Percentiles rank a stretch among this genome's conserved stretches.
Conservation (phyloP, 1,140 invertebrate species). For the Drosophila pachea region DNA sequence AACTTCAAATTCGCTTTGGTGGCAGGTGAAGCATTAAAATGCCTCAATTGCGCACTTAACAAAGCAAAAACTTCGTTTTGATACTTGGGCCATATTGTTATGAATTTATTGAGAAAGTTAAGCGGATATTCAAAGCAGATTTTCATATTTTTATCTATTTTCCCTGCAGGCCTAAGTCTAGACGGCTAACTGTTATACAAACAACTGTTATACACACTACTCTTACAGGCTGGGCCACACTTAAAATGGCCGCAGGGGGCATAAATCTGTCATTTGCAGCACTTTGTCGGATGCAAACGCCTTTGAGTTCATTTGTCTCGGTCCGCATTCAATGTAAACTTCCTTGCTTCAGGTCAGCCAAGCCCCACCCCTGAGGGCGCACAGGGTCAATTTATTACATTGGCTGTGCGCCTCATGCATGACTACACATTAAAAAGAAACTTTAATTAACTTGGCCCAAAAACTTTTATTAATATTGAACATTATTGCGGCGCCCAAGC, state of each 20-base stretch:
- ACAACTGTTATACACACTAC: not conserved
- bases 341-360: not conserved
- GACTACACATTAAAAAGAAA: constrained; percentile 73
- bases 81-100: constrained; percentile 33
- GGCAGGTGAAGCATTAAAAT: constrained; percentile 74
- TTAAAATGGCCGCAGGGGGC: not conserved
- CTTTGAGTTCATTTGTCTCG: constrained; percentile 25
- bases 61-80: constrained; percentile 42
- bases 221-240: not conserved
- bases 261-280: constrained; percentile 20
- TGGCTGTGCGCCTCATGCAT: constrained; percentile 65
- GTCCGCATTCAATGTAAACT: constrained; percentile 13
- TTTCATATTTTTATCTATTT: no score
- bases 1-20: constrained; percentile 61
- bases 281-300: constrained; percentile 10
- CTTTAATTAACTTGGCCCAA: constrained; percentile 76
- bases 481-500: constrained; percentile 47
- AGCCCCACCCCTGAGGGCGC: constrained; percentile 44
- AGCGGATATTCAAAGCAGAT: not conserved
- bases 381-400: constrained; percentile 72
- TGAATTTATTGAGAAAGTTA: constrained; percentile 1
- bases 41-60: constrained; percentile 55
- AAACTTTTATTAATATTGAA: constrained; percentile 77
- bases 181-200: not conserved
- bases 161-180: no score